phyloP scores from a whole-genome alignment of 30 jellyfish, hydroid and myxozoan species.

The Aurelia aurita region DNA sequence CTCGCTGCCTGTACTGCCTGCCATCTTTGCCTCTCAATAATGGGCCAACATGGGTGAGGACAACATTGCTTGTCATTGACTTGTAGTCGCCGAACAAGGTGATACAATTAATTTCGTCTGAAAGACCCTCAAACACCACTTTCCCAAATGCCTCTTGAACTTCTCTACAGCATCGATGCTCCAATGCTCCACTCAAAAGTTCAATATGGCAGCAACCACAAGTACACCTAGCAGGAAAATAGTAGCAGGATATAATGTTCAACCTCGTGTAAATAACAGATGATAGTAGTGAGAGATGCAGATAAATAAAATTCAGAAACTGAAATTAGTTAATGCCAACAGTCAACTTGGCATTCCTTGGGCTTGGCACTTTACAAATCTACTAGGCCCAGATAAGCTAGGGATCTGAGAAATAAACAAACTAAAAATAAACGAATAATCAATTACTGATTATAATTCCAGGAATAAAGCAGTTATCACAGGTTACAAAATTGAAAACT shows the following conservation, averaged over 20 bases:
- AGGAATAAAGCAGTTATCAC: no score
- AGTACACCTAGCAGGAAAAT: conserved; percentile 19
- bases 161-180: conserved; percentile 14
- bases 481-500: no score
- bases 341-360: no score
- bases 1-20: conserved; percentile 11
- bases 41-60: conserved; percentile 12
- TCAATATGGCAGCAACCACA: conserved; percentile 14
- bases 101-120: neutral
- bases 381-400: no score
- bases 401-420: no score
- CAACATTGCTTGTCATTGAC: neutral
- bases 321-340: no score
- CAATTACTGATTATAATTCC: no score
- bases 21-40: conserved; percentile 38
- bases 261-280: neutral
- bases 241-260: neutral
- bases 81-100: neutral
- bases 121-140: conserved; percentile 10
- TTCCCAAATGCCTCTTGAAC: conserved; percentile 17
- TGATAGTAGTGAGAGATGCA: neutral
- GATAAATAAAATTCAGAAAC: no score
- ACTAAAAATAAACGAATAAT: no score
- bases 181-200: conserved; percentile 18
- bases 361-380: no score